Percentiles rank a stretch among this genome's conserved stretches.
Evolutionary conservation across 2,113 vertebrate genomes (phyloP).

Genomic region (Addax nasomaculatus): DNA sequence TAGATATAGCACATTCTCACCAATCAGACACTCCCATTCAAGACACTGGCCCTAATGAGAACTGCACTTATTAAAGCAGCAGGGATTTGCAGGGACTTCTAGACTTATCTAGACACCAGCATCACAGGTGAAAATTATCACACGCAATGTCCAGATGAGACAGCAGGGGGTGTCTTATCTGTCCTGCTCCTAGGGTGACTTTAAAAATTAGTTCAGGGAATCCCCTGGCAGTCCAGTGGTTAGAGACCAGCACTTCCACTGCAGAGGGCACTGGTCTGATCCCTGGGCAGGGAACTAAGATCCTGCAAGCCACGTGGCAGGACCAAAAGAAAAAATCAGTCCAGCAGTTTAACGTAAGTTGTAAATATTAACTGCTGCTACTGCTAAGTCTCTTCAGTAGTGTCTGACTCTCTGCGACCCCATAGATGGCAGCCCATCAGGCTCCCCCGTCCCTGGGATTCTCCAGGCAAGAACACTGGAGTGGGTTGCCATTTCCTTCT

Average conservation of each 20-base stretch:
- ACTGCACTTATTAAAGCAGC: neutral
- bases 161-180: neutral
- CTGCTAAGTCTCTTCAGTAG: too few species aligned
- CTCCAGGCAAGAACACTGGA: too few species aligned
- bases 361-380: neutral
- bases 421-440: too few species aligned
- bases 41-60: neutral
- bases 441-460: fast-evolving
- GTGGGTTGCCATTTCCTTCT: too few species aligned
- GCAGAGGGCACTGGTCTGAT: neutral
- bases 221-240: neutral
- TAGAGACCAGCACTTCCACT: neutral
- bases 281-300: neutral
- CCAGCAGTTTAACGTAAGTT: neutral
- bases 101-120: neutral
- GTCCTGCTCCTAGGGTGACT: neutral
- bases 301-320: neutral
- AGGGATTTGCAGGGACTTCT: neutral
- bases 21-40: neutral
- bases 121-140: neutral
- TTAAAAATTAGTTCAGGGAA: neutral
- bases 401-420: too few species aligned
- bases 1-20: neutral
- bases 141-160: neutral
- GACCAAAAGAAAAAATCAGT: neutral